These are phyloP conservation scores for Amphiprion percula DNA, from an alignment of 2,113 vertebrate genomes.

Conservation along the genomic window DNA sequence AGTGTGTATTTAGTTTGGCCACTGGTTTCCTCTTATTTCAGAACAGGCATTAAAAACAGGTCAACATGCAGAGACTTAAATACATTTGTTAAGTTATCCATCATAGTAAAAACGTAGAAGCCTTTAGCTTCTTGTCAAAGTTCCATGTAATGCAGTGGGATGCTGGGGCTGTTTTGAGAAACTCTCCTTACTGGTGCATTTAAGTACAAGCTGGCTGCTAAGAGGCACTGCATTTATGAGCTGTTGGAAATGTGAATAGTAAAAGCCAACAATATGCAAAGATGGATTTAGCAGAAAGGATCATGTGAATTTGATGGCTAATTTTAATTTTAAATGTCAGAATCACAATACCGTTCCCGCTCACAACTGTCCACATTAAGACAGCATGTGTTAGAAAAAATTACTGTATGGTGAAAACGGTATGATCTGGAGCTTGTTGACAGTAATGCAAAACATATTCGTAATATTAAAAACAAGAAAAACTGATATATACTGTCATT, in stretches of 20 bases:
- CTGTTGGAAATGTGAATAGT: conserved; percentile 9
- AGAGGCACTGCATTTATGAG: background rate
- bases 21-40: conserved; percentile 20
- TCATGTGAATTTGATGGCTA: conserved; percentile 24
- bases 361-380: too few species aligned
- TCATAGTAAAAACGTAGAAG: conserved; percentile 5
- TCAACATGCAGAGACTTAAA: conserved; percentile 11
- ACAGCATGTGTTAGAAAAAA: too few species aligned
- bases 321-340: background rate
- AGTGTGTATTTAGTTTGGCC: conserved; percentile 31
- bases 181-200: conserved; percentile 20
- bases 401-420: too few species aligned
- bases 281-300: background rate
- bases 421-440: too few species aligned
- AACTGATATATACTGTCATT: background rate
- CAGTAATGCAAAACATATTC: too few species aligned
- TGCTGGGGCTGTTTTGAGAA: background rate
- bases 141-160: conserved; percentile 2
- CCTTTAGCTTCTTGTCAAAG: conserved; percentile 1
- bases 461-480: too few species aligned
- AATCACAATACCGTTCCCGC: too few species aligned
- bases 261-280: conserved; percentile 2
- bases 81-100: conserved; percentile 23
- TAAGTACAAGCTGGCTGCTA: conserved; percentile 23
- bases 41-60: conserved; percentile 17